phyloP scores from a whole-genome alignment of 2,888 invertebrate species.

The Cerceris ruficornis region DNA sequence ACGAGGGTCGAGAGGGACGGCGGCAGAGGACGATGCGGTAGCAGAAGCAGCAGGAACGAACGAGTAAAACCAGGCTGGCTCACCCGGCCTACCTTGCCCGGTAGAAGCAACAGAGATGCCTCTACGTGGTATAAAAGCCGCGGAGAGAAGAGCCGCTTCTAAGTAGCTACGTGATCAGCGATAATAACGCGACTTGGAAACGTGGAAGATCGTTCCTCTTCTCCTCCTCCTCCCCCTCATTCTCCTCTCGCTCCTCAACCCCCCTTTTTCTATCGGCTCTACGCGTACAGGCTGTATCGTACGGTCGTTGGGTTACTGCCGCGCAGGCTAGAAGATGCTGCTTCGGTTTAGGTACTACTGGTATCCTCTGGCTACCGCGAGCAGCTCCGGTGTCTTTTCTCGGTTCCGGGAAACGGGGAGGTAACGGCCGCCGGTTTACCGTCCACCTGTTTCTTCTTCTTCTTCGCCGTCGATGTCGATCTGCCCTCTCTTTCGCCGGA shows the following conservation, averaged over 20 bases:
- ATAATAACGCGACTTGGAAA: conserved; percentile 79
- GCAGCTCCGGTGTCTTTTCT: conserved; percentile 20
- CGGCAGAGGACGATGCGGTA: conserved; percentile 56
- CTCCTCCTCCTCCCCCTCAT: conserved; percentile 36
- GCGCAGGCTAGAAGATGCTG: conserved; percentile 28
- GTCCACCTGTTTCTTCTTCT: conserved; percentile 62
- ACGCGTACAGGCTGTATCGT: conserved; percentile 54
- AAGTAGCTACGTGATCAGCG: conserved; percentile 81
- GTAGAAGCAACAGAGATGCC: conserved; percentile 49
- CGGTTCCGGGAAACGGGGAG: conserved; percentile 63
- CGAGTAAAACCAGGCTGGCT: conserved; percentile 77
- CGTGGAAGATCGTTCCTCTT: conserved; percentile 71
- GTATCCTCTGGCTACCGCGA: conserved; percentile 35
- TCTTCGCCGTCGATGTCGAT: conserved; percentile 51
- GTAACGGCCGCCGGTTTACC: conserved; percentile 64
- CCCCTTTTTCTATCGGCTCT: conserved; percentile 57
- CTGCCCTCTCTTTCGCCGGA: conserved; percentile 28
- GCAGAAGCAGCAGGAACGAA: conserved; percentile 60
- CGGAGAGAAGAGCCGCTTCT: conserved; percentile 75
- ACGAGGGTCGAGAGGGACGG: conserved; percentile 4
- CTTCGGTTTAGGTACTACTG: conserved; percentile 48
- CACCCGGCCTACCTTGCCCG: conserved; percentile 66
- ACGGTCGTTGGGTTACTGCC: conserved; percentile 56
- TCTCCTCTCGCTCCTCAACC: not conserved
- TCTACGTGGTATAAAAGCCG: conserved; percentile 69